These are phyloP conservation scores for Mycteria americana DNA, from an alignment of 2,797 vertebrate species.

Conservation along the genomic window DNA sequence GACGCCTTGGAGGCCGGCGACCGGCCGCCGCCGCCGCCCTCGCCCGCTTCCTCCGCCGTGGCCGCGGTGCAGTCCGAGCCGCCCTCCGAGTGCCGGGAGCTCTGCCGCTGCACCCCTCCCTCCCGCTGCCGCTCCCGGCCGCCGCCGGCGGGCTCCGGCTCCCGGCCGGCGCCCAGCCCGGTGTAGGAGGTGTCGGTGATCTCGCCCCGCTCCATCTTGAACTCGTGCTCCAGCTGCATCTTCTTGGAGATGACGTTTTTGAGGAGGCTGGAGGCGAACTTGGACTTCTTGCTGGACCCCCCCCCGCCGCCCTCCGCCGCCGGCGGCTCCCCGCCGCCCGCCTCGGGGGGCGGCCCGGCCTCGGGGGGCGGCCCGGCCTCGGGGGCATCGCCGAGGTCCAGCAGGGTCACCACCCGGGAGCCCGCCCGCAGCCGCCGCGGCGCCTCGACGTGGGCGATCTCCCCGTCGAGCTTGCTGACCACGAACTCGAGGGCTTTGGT, in stretches of 20 bases:
- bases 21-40: slow-evolving; percentile 68
- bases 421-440: slow-evolving; percentile 71
- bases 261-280: slow-evolving; percentile 90
- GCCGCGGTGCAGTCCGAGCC: slow-evolving; percentile 77
- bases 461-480: slow-evolving; percentile 78
- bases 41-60: slow-evolving; percentile 77
- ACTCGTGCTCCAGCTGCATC: slow-evolving; percentile 94
- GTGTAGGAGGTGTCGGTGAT: slow-evolving; percentile 75
- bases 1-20: slow-evolving; percentile 78
- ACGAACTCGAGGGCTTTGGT: slow-evolving; percentile 79
- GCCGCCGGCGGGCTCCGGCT: slow-evolving; percentile 43
- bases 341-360: slow-evolving; percentile 63
- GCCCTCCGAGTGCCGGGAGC: slow-evolving; percentile 84
- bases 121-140: slow-evolving; percentile 63
- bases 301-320: slow-evolving; percentile 70
- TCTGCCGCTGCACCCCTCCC: slow-evolving; percentile 77
- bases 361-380: slow-evolving; percentile 47
- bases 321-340: slow-evolving; percentile 54
- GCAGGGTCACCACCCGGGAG: slow-evolving; percentile 82
- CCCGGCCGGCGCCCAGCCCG: slow-evolving; percentile 50
- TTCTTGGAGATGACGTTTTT: slow-evolving; percentile 98
- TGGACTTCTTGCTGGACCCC: slow-evolving; percentile 84
- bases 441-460: slow-evolving; percentile 74
- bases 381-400: slow-evolving; percentile 76
- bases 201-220: slow-evolving; percentile 91